A percentile compares a stretch with the other conserved stretches of the same genome.
These are phyloP conservation scores for Drosophila ironensis DNA, from an alignment of 1,140 invertebrate genomes.

Conservation along the genomic window DNA sequence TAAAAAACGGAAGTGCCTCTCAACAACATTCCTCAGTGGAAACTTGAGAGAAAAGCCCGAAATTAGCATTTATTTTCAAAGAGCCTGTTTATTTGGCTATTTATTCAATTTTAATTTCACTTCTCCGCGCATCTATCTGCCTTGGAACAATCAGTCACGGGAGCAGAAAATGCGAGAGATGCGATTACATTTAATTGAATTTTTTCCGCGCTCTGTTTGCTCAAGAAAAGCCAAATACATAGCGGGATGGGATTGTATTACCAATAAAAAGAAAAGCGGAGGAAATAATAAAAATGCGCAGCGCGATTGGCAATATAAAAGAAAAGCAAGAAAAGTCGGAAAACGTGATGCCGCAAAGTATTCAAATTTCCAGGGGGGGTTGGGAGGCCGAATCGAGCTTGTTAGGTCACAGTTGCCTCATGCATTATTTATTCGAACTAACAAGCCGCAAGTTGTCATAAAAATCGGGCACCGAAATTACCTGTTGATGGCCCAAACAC, in stretches of 20 bases:
- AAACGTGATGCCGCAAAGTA: conserved; percentile 69
- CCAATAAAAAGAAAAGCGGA: conserved; percentile 32
- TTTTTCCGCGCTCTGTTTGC: conserved; percentile 40
- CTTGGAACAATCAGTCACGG: conserved; percentile 63
- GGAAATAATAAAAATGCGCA: conserved; percentile 62
- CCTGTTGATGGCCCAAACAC: conserved; percentile 63
- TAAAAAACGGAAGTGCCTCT: conserved; percentile 11
- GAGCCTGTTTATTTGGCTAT: conserved; percentile 75
- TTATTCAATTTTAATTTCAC: conserved; percentile 71
- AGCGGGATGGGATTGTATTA: conserved; percentile 68
- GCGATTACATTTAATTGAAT: conserved; percentile 80
- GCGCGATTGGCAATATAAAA: conserved; percentile 30
- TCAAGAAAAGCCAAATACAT: conserved; percentile 40
- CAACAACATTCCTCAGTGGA: conserved; percentile 32
- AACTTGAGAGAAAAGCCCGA: conserved; percentile 54
- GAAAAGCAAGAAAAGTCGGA: conserved; percentile 34
- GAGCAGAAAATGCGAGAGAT: conserved; percentile 57
- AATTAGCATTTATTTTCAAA: conserved; percentile 72
- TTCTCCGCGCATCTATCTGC: not conserved
- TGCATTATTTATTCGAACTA: conserved; percentile 67
- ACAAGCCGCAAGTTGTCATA: conserved; percentile 75
- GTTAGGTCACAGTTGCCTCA: conserved; percentile 29
- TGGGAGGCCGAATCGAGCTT: conserved; percentile 1
- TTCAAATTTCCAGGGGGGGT: conserved; percentile 60
- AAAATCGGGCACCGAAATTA: conserved; percentile 66